phyloP scores from a whole-genome alignment of 2,797 vertebrate species.

The Zenarchopterus dispar region DNA sequence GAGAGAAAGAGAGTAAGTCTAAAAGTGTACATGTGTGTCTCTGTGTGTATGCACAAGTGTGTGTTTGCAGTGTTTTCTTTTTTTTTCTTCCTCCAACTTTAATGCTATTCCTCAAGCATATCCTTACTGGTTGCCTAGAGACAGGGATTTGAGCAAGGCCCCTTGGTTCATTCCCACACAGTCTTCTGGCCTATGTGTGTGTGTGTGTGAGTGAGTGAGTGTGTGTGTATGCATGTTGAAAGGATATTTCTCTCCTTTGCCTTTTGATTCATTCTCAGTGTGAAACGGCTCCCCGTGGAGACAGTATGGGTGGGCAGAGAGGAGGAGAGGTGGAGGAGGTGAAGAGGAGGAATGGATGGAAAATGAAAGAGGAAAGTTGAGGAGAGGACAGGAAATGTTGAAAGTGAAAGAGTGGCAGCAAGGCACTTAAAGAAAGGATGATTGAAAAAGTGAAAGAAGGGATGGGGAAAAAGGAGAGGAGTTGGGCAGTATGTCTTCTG shows the following conservation, averaged over 20 bases:
- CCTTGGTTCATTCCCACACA: constrained; percentile 99
- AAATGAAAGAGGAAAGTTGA: constrained; percentile 65
- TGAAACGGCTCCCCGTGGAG: constrained; percentile 97
- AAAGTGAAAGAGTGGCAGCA: constrained; percentile 24
- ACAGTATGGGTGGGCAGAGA: constrained; percentile 98
- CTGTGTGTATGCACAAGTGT: constrained; percentile 13
- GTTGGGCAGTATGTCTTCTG: constrained; percentile 38
- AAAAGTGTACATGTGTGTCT: constrained; percentile 41
- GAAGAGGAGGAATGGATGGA: constrained; percentile 69
- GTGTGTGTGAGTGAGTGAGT: constrained; percentile 5
- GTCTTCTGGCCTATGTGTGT: constrained; percentile 59
- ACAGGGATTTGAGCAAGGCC: constrained; percentile 98
- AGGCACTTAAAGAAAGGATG: constrained; percentile 34
- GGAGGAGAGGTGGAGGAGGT: constrained; percentile 87
- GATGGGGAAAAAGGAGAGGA: constrained; percentile 31
- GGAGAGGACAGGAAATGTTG: constrained; percentile 27
- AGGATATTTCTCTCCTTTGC: constrained; percentile 95
- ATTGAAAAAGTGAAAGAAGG: constrained; percentile 33
- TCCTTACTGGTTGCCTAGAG: constrained; percentile 97
- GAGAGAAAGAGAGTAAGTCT: constrained; percentile 38
- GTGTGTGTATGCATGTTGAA: constrained; percentile 85
- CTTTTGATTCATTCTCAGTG: constrained; percentile 98
- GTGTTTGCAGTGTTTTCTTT: constrained; percentile 37
- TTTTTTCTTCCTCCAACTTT: constrained; percentile 92
- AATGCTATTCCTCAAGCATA: constrained; percentile 99